phyloP scores from a whole-genome alignment of 2,888 invertebrate genomes.

The Magallana nippona region DNA sequence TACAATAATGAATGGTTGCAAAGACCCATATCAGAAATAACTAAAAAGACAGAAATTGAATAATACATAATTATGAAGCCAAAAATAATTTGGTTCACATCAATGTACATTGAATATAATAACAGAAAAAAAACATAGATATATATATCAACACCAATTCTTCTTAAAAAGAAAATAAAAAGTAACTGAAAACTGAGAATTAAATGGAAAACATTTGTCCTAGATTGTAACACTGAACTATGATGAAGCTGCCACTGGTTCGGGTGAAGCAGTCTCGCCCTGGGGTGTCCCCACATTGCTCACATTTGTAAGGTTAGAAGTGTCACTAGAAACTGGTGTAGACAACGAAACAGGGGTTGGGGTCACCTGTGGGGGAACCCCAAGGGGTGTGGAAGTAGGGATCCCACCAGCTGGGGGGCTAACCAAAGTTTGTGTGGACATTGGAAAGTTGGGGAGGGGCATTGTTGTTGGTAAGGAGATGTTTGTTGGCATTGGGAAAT shows the following conservation, averaged over 20 bases:
- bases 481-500: constrained; percentile 43
- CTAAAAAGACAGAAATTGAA: no score
- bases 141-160: not conserved
- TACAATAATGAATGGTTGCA: no score
- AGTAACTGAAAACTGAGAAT: not conserved
- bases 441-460: constrained; percentile 44
- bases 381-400: not conserved
- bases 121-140: not conserved
- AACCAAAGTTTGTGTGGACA: constrained; percentile 35
- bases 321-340: constrained; percentile 14
- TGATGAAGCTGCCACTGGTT: constrained; percentile 22
- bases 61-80: no score
- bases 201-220: not conserved
- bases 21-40: no score
- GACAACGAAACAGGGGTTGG: constrained; percentile 2
- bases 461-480: constrained; percentile 50
- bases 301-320: constrained; percentile 1
- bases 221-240: not conserved
- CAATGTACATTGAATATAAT: no score
- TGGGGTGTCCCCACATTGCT: not conserved
- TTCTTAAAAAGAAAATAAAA: not conserved
- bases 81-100: no score
- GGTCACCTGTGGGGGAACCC: constrained; percentile 4
- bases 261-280: not conserved
- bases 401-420: constrained; percentile 20